Conservation (phyloP, 2,797 vertebrate genomes). For the Chelidonichthys spinosus region DNA sequence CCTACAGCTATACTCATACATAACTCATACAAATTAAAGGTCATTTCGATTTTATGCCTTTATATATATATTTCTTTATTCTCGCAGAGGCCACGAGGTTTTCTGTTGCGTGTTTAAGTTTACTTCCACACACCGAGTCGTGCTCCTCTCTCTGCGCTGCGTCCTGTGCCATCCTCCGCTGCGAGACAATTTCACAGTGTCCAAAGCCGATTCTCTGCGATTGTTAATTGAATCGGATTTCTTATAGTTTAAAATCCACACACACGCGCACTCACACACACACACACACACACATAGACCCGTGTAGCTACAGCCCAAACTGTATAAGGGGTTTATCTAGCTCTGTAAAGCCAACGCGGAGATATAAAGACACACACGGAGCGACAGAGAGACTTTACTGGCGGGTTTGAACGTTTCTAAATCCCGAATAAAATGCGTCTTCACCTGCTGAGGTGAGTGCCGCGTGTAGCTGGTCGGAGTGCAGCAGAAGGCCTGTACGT, state of each 20-base stretch:
- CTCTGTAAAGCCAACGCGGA: constrained; percentile 83
- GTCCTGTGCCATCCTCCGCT: constrained; percentile 59
- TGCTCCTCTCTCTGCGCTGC: not conserved
- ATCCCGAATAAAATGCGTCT: constrained; percentile 64
- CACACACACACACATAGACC: constrained; percentile 69
- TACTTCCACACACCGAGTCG: not conserved
- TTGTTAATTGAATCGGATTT: constrained; percentile 89
- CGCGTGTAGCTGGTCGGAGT: not conserved
- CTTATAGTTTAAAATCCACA: constrained; percentile 87
- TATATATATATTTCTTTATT: not conserved
- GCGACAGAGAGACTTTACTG: constrained; percentile 73
- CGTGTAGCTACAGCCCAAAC: constrained; percentile 82
- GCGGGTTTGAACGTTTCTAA: constrained; percentile 73
- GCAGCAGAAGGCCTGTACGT: not conserved
- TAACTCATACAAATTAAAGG: not conserved
- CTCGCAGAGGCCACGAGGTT: not conserved
- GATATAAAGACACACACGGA: constrained; percentile 85
- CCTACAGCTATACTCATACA: too few species aligned
- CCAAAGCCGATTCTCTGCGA: constrained; percentile 87
- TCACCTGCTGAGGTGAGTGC: constrained; percentile 58
- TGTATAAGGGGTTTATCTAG: constrained; percentile 87
- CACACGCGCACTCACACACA: constrained; percentile 66
- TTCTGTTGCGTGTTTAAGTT: not conserved
- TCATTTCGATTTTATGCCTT: not conserved
- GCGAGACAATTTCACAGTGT: constrained; percentile 79